Percentiles rank a stretch among this genome's conserved stretches.
phyloP scores from a whole-genome alignment of 2,797 vertebrate species.

The Catamblyrhynchus diadema region DNA sequence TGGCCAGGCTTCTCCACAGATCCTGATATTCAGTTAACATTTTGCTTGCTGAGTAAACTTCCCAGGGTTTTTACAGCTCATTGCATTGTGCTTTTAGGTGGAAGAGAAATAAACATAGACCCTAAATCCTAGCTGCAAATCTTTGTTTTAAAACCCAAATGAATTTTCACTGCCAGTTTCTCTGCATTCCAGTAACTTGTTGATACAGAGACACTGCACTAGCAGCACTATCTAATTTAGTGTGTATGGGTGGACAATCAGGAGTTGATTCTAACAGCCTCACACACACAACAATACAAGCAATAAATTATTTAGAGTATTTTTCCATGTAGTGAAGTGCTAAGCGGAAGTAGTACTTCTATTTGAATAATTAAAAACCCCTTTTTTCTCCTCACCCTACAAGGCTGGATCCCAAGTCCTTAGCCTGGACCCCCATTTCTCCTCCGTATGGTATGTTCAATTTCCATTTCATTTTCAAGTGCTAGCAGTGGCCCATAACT shows the following conservation, averaged over 20 bases:
- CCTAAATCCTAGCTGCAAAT: not conserved
- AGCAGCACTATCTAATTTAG: not conserved
- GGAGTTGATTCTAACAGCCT: not conserved
- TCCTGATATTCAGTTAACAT: not conserved
- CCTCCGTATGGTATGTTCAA: not conserved
- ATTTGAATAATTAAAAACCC: not conserved
- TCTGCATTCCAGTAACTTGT: not conserved
- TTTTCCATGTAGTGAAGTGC: not conserved
- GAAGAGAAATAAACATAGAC: not conserved
- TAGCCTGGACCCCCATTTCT: not conserved
- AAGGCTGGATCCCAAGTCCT: not conserved
- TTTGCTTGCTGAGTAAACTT: not conserved
- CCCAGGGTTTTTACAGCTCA: not conserved
- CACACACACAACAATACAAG: not conserved
- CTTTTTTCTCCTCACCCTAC: not conserved
- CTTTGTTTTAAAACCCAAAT: not conserved
- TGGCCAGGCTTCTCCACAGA: not conserved
- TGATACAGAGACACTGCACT: not conserved
- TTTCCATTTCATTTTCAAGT: not conserved
- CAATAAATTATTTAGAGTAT: not conserved
- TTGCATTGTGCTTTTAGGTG: not conserved
- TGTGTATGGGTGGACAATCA: not conserved
- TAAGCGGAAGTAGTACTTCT: not conserved
- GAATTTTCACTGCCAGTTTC: not conserved
- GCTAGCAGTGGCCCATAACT: slow-evolving; percentile 7